Base-by-base conservation (phyloP, 2,797 vertebrate species). In the Lutjanus argentimaculatus region DNA sequence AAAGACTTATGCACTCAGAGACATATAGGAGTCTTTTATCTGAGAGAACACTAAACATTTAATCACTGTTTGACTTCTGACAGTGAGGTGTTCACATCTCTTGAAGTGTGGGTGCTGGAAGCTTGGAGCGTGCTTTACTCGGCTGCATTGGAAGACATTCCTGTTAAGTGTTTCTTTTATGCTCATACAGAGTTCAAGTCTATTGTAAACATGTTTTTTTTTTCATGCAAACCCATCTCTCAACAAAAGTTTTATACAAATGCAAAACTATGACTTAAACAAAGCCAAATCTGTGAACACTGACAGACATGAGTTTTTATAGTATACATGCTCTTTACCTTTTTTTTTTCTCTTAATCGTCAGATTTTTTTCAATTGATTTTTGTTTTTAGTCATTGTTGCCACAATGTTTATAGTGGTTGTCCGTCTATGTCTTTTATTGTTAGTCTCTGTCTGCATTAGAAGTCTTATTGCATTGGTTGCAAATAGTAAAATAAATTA, bases 21-120 rank as follows among this genome's bases (percentile, higher is more conserved):
- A 46, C 70, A 22, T 66, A 22, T 56, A 51, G 10, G 11, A 52
- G 51, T 68, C 40, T 64, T 83, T 61, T 64, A 82, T 80, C 51
- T 73, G 52, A 67, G 52, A 73, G 22, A 63, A 70, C 7, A 67
- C 16, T 62, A 9, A 53, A 55, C 15, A 71, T 67, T 30, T 55
- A 30, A 52, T 75, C 53, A 72, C 21, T 25, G 1, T 68, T 65
- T 79, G 58, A 51, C 57, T 69, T 17, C 57, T 57, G 58, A 40
- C 51, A n/a, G 25, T 51, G 3, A 57, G 40, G n/a, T 25, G 11
- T 53, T 46, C 17, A 45, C 13, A 22, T 56, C 14, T 52, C 42
- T 56, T 25, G 2, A 19, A 16, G 45, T 71, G 40, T 53, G 16
- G 42, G 16, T 25, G 12, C 7, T 56, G 49, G 15, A 48, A 46